Evolutionary conservation across 1,140 invertebrate species (phyloP), one percentile per base, ranked within the genome.

Genomic region (Penaeus indicus): DNA sequence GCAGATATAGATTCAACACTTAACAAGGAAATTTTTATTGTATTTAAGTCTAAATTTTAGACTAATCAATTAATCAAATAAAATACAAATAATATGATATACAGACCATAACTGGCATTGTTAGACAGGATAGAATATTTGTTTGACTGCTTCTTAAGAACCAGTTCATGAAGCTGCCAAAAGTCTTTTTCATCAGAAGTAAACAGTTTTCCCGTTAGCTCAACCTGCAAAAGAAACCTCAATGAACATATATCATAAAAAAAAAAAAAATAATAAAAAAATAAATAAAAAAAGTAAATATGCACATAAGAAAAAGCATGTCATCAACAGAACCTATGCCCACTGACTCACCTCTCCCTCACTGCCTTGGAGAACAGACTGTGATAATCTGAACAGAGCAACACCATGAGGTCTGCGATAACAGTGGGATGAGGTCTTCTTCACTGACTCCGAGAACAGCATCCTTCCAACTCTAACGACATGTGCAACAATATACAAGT

Each of bases 111-210:
- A 91, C 95, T 96, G 38, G 95, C 95, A 92, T 95, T 95, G 77
- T 96, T 95, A 0, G 96, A 95, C 79, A 97, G 91, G 42, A 96
- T 95, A 88, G 95, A 97, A 91, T 95, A 97, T 92, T 97, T 98
- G 90, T 95, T 96, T 25, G 94, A 95, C 92, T 97, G 95, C 93
- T 97, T 95, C 91, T 95, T 95, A 89, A 98, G 97, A 18, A 98
- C 95, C 91, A 97, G 95, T 91, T 98, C 97, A 92, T 97, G 97
- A 82, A 98, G 92, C 91, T 97, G 96, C 92, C 96, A 95, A 91
- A 97, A 98, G 91, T 98, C 97, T 93, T 97, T 97, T 92, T 98
- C 97, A 92, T 97, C 97, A 63, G 95, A 95, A 93, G 96, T 96
- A 91, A 95, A 97, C 0, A 97, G 95, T 94, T 95, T 96, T 90